Percentiles rank a stretch among this genome's conserved stretches.
Conservation (phyloP, 2,888 invertebrate species). For the Rotaria sp. region DNA sequence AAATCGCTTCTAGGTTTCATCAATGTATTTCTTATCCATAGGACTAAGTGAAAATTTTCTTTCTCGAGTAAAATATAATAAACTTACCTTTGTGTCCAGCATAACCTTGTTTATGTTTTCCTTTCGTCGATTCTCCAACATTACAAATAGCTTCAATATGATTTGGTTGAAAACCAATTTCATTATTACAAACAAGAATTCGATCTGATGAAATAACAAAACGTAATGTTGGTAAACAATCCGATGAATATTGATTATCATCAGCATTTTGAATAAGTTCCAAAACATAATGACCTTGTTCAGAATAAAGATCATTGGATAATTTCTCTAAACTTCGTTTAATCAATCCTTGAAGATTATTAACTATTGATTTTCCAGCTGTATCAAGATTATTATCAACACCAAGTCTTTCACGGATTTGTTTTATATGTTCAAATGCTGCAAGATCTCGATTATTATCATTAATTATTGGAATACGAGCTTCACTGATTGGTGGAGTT, state of each 20-base stretch:
- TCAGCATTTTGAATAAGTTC: too few relatives aligned
- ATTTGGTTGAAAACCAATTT: constrained; percentile 50
- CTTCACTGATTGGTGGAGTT: not conserved
- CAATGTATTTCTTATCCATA: too few relatives aligned
- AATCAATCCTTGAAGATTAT: constrained; percentile 42
- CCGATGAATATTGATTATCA: constrained; percentile 51
- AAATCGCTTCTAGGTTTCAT: too few relatives aligned
- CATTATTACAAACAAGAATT: constrained; percentile 52
- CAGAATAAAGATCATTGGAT: constrained; percentile 48
- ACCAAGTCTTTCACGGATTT: constrained; percentile 48
- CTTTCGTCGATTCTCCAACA: constrained; percentile 54
- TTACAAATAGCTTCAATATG: constrained; percentile 54
- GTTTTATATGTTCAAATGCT: constrained; percentile 44
- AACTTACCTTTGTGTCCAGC: too few relatives aligned
- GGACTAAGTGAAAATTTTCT: too few relatives aligned
- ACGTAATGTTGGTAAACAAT: constrained; percentile 46
- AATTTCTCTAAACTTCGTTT: constrained; percentile 50
- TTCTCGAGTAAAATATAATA: too few relatives aligned
- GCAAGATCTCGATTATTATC: not conserved
- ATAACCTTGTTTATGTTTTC: too few relatives aligned
- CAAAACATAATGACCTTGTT: constrained; percentile 54
- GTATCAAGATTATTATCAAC: not conserved
- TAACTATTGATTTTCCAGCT: not conserved
- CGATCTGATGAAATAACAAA: constrained; percentile 46
- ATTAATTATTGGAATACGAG: not conserved